Evolutionary conservation across 2,797 vertebrate genomes (phyloP).

Genomic region (Enteromius unitaeniatus): DNA sequence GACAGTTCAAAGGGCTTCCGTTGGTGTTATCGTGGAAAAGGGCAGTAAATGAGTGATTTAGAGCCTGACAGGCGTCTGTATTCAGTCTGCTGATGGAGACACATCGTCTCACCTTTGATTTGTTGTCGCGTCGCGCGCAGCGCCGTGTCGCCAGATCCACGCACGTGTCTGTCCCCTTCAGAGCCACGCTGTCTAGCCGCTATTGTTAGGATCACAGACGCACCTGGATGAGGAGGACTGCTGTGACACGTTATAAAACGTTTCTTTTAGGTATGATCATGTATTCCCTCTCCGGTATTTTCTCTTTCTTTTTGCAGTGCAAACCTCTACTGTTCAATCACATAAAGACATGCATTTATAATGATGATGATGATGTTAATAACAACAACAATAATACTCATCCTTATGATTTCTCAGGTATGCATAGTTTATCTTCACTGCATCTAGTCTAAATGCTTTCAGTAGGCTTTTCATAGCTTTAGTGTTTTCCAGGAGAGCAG

Average conservation of each 20-base stretch:
- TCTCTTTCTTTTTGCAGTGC: not conserved
- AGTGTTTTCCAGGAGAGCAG: not conserved
- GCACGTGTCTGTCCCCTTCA: conserved; percentile 74
- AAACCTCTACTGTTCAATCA: not conserved
- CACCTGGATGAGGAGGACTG: not conserved
- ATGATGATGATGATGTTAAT: too few species aligned
- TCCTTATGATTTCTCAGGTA: not conserved
- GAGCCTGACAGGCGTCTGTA: conserved; percentile 80
- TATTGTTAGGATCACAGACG: not conserved
- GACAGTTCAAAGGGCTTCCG: conserved; percentile 73
- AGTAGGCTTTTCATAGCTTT: not conserved
- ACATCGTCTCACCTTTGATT: conserved; percentile 85
- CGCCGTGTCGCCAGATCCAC: conserved; percentile 70
- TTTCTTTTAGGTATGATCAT: not conserved
- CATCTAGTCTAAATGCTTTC: not conserved
- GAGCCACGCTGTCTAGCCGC: conserved; percentile 34
- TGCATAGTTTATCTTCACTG: not conserved
- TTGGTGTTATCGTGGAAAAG: conserved; percentile 76
- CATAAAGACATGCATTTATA: not conserved
- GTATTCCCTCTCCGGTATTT: not conserved
- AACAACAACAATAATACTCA: not conserved
- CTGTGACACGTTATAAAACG: not conserved
- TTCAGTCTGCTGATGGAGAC: conserved; percentile 79
- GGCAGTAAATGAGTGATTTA: conserved; percentile 83
- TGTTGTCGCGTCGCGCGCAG: conserved; percentile 71